Evolutionary conservation across 2,888 invertebrate genomes (phyloP).

Genomic region (Drosophila paramelanica): DNA sequence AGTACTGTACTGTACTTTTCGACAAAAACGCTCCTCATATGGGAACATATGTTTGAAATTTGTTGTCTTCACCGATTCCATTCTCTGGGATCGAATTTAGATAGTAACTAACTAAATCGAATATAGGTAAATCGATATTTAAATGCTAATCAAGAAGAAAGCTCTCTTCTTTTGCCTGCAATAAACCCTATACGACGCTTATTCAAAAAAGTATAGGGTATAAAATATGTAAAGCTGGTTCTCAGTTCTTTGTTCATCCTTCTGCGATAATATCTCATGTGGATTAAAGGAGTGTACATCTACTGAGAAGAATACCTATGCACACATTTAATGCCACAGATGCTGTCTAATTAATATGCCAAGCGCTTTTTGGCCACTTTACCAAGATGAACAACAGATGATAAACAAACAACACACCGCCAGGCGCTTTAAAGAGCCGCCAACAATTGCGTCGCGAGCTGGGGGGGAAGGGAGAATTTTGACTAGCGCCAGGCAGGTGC

Average conservation of each 20-base stretch:
- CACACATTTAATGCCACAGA: not conserved
- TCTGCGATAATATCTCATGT: not conserved
- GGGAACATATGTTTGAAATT: too few relatives aligned
- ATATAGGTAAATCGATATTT: too few relatives aligned
- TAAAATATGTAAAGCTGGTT: not conserved
- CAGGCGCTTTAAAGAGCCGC: conserved; percentile 41
- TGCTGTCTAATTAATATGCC: conserved; percentile 53
- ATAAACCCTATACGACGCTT: too few relatives aligned
- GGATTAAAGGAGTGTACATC: conserved; percentile 1
- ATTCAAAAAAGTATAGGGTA: not conserved
- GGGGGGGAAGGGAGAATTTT: not conserved
- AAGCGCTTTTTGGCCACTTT: conserved; percentile 6
- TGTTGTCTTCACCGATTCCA: too few relatives aligned
- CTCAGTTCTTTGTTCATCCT: not conserved
- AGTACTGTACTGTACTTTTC: too few relatives aligned
- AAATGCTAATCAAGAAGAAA: not conserved
- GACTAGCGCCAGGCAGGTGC: conserved; percentile 31
- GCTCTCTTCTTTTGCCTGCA: not conserved
- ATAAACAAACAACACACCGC: conserved; percentile 21
- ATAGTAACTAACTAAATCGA: too few relatives aligned
- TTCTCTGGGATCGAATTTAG: too few relatives aligned
- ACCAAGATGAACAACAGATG: conserved; percentile 39
- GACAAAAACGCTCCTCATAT: too few relatives aligned
- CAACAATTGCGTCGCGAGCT: not conserved
- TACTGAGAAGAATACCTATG: not conserved